phyloP scores from a whole-genome alignment of 2,888 invertebrate genomes.

The Agrotis exclamationis region DNA sequence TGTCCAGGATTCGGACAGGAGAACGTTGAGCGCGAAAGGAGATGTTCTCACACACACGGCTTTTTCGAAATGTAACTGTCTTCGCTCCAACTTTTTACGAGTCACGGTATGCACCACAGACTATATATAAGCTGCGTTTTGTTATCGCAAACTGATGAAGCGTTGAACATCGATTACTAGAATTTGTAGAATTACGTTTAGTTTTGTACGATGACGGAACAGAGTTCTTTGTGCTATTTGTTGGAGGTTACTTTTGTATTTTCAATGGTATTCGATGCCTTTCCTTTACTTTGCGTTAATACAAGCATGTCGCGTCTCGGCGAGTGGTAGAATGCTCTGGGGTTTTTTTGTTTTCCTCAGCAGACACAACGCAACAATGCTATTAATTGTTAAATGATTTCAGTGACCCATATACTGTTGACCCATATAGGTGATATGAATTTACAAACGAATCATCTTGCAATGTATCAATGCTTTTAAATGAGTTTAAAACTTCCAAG shows the following conservation, averaged over 20 bases:
- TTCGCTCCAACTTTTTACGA: too few relatives aligned
- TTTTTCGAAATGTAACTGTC: too few relatives aligned
- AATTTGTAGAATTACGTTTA: too few relatives aligned
- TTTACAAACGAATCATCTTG: conserved; percentile 12
- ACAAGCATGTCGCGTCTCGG: neutral
- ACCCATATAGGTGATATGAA: neutral
- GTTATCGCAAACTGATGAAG: too few relatives aligned
- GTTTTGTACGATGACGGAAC: too few relatives aligned
- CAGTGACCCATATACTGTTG: neutral
- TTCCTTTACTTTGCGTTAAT: neutral
- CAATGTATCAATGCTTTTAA: conserved; percentile 12
- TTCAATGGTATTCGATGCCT: neutral
- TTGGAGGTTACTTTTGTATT: conserved; percentile 1
- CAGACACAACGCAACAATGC: neutral
- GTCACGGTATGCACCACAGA: too few relatives aligned
- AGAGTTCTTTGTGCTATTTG: conserved; percentile 16
- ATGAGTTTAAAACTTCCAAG: neutral
- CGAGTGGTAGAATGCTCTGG: too few relatives aligned
- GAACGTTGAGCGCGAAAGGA: too few relatives aligned
- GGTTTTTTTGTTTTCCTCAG: neutral
- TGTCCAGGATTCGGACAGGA: too few relatives aligned
- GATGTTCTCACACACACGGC: too few relatives aligned
- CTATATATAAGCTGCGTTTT: too few relatives aligned
- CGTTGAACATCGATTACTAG: too few relatives aligned
- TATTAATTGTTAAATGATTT: neutral